Conservation (phyloP, 2,888 invertebrate genomes). For the Trissolcus brochymenae region DNA sequence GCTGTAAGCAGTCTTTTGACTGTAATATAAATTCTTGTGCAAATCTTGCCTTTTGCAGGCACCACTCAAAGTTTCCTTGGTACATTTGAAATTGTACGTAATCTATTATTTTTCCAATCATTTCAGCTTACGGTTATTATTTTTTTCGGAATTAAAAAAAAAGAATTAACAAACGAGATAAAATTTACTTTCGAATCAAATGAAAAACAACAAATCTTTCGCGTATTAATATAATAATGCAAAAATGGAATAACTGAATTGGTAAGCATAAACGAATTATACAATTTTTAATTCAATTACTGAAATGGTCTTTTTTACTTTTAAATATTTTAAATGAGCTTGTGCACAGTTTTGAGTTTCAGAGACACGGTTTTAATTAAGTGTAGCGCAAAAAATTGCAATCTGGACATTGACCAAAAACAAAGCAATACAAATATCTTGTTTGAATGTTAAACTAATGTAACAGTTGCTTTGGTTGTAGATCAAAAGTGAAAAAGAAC, state of each 20-base stretch:
- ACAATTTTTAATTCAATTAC: no score
- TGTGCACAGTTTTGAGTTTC: neutral
- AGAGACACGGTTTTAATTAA: constrained; percentile 29
- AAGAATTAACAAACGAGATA: no score
- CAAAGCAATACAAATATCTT: constrained; percentile 22
- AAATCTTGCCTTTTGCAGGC: constrained; percentile 33
- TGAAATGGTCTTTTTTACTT: no score
- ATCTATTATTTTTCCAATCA: constrained; percentile 23
- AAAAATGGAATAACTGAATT: neutral
- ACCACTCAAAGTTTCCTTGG: constrained; percentile 15
- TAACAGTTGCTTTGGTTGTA: constrained; percentile 46
- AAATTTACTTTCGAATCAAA: no score
- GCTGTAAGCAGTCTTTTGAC: constrained; percentile 41
- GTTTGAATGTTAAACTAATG: constrained; percentile 44
- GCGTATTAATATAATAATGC: no score
- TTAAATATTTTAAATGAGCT: neutral
- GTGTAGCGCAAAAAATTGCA: constrained; percentile 14
- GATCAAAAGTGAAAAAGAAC: constrained; percentile 42
- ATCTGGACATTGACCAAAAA: constrained; percentile 8
- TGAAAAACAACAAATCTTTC: no score
- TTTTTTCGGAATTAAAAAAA: neutral
- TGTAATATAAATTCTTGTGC: constrained; percentile 27
- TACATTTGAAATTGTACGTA: constrained; percentile 24
- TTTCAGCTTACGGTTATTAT: neutral
- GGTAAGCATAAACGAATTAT: no score